phyloP scores from a whole-genome alignment of 2,888 invertebrate species.

The Mythimna impura region DNA sequence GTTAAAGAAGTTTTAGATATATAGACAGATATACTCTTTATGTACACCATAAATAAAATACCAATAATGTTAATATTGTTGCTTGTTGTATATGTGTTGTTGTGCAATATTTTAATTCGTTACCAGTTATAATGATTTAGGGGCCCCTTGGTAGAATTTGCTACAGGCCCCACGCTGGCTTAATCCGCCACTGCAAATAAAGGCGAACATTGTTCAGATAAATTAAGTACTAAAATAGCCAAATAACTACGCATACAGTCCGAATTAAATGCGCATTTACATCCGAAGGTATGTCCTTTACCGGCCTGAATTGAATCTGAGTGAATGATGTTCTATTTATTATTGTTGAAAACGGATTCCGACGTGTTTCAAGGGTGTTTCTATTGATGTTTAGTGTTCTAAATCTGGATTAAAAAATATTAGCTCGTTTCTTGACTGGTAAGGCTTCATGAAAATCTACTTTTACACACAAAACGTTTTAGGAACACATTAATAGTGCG shows the following conservation, averaged over 20 bases:
- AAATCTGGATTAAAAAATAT: constrained; percentile 16
- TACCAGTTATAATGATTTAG: too few species aligned
- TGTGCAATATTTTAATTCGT: too few species aligned
- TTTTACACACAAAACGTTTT: neutral
- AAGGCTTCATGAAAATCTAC: neutral
- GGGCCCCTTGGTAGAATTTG: too few species aligned
- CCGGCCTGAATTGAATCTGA: neutral
- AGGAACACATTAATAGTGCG: too few species aligned
- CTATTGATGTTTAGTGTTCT: constrained; percentile 26
- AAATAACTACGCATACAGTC: neutral
- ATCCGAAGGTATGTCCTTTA: constrained; percentile 1
- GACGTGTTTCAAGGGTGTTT: constrained; percentile 24
- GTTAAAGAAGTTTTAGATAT: too few species aligned
- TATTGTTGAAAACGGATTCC: constrained; percentile 8
- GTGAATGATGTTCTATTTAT: constrained; percentile 1
- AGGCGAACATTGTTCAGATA: neutral
- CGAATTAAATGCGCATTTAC: constrained; percentile 9
- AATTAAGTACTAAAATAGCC: neutral
- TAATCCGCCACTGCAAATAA: too few species aligned
- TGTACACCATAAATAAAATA: too few species aligned
- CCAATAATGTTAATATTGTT: too few species aligned
- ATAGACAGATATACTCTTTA: too few species aligned
- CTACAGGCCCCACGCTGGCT: too few species aligned
- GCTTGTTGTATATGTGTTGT: too few species aligned
- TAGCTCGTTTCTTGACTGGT: neutral